Evolutionary conservation across 1,140 invertebrate species (phyloP), one percentile per base, ranked within the genome.

Genomic region (Ctenoplectra terminalis): DNA sequence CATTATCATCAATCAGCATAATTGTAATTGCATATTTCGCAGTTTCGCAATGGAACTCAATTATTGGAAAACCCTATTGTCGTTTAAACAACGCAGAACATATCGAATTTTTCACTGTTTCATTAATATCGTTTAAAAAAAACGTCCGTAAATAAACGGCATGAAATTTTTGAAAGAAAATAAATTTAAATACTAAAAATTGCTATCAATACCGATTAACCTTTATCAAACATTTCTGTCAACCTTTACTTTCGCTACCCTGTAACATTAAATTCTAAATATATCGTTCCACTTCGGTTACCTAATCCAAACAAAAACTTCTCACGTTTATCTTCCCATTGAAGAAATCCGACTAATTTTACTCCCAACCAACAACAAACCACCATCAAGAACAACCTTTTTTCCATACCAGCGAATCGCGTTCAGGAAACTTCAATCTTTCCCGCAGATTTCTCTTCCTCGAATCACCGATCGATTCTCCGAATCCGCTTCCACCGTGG

Each of bases 371-470:
- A 8, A 20, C 26, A 37, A 37, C 31, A 37, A 61, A 61, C 31
- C 58, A 20, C 31, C 58, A 26, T 61, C 31, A 31, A 6, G 58
- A 37, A 9, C 56, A 58, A 26, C 37, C 29, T 48, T 26, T 60
- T 61, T 60, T 34, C 29, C 31, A 61, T 20, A 73, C 5, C 26
- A 20, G 46, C 37, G 31, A 31, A 40, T 64, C 6, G 20, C 37
- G 29, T 46, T 5, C 61, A 31, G 64, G 63, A 54, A 69, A 56
- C 31, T 23, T 31, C 37, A 58, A 66, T 43, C 66, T 34, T 77
- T 48, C 40, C 50, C 29, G 23, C 50, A 15, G 64, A 77, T 77
- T 77, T 77, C 74, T 77, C 29, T 77, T 77, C 52, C 40, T 20
- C 40, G 52, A 77, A 46, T 58, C 29, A 29, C 37, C n/a, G 48